Base-by-base conservation (phyloP, 2,888 invertebrate species). In the Eulithis prunata region DNA sequence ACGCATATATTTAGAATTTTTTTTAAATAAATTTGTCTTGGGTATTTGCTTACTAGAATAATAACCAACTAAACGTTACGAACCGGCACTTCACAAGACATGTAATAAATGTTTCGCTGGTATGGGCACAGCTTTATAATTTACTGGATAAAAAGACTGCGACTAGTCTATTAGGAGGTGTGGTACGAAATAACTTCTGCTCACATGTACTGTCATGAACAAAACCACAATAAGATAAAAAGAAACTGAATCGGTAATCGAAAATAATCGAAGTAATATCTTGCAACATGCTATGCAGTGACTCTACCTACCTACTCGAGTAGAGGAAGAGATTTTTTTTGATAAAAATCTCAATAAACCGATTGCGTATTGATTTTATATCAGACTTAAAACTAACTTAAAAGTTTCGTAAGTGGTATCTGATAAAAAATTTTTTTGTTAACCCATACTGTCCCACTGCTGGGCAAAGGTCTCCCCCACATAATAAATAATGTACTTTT, bases 101-200 rank as follows among this genome's bases (percentile, higher is more conserved):
- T 47, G 10, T 51, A 46, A 46, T n/a, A 14, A 47, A 54, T 32
- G 11, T 47, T 13, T 47, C 13, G 4, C 46, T 47, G 8, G 57
- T 57, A 36, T 46, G 28, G 12, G 11, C 6, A n/a, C 4, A 57
- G 46, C 57, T 46, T 57, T 57, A 57, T 57, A 56, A 56, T 56
- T 14, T 55, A 32, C 32, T 46, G 13, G 46, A 57, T 57, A 32
- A 57, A n/a, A 46, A 57, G n/a, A 57, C 46, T 45, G 32, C 11
- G n/a, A 45, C 32, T 46, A 36, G 10, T 3, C 13, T 47, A 57
- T 57, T 45, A 57, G 45, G 38, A 55, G 56, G 57, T 36, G 57
- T 36, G 57, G 57, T 32, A 36, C 57, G 46, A 13, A 46, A 57
- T 57, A 57, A 46, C 46, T 47, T 57, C 11, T 32, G 10, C 32